phyloP scores from a whole-genome alignment of 2,888 invertebrate species.

The Autographa gamma region DNA sequence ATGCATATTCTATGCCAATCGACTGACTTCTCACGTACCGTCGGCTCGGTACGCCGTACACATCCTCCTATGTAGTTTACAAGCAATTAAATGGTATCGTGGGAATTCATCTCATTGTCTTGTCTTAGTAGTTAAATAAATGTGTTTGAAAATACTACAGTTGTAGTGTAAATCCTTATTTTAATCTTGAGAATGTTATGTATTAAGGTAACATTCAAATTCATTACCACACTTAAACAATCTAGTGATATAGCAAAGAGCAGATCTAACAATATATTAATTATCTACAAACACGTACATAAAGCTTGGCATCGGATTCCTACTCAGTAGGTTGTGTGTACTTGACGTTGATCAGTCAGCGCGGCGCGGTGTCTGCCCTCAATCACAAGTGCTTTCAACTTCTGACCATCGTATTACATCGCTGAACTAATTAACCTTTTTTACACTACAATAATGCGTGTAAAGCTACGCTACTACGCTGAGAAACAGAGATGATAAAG shows the following conservation, averaged over 20 bases:
- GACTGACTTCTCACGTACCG: slow-evolving; percentile 3
- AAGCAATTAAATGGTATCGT: slow-evolving; percentile 51
- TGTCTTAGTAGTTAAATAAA: slow-evolving; percentile 21
- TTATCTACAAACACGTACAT: not conserved
- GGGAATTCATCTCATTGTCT: slow-evolving; percentile 49
- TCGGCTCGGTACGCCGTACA: not conserved
- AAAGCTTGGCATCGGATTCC: slow-evolving; percentile 12
- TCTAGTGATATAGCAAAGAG: not conserved
- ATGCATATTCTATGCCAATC: slow-evolving; percentile 29
- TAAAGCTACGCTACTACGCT: no score
- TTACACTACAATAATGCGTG: not conserved
- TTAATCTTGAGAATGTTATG: not conserved
- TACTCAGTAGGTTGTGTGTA: slow-evolving; percentile 7
- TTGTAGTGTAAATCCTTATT: slow-evolving; percentile 20
- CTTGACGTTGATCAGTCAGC: slow-evolving; percentile 32
- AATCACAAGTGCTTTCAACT: slow-evolving; percentile 12
- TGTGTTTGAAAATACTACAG: slow-evolving; percentile 25
- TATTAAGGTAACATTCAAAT: not conserved
- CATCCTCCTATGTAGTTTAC: slow-evolving; percentile 24
- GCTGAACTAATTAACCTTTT: not conserved
- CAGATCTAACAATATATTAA: not conserved
- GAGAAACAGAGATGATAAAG: no score
- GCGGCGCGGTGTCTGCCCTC: slow-evolving; percentile 31
- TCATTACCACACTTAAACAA: not conserved
- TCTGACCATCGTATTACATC: not conserved